Base-by-base conservation (phyloP, 2,797 vertebrate genomes). In the Odontamblyopus rebecca region DNA sequence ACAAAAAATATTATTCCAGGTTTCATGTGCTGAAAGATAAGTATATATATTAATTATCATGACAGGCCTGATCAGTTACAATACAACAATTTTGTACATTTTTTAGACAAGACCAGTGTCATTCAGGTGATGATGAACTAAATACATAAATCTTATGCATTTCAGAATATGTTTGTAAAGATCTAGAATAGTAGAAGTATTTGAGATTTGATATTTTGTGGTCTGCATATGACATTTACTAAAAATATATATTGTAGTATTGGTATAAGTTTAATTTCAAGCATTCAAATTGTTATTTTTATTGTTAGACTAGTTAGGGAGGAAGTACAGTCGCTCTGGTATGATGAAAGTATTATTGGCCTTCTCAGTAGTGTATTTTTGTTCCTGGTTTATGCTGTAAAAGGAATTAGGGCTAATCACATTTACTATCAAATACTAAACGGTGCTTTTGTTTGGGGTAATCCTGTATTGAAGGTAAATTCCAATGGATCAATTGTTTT, bases 351-450 rank as follows among this genome's bases (percentile, higher is more conserved):
- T 29, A 29, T 50, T 53, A 67, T 32, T 11, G 16, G 26, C 27
- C 12, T 26, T 8, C 6, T 23, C 63, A 65, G 13, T 64, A 8
- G 26, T 18, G 6, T 19, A 66, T 30, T 11, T n/a, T 53, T 54
- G 16, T 18, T 35, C 27, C 27, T 67, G 27, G 48, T 30, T 67
- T 67, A 13, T 19, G 44, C 12, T 53, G 3, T 30, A 53, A 67
- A 48, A 26, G 29, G 63, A 44, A 51, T 67, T 67, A 53, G 27
- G 15, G 53, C 48, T 67, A 67, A 67, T 32, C 63, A 29, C 41
- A 19, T 50, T 13, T 4, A 18, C 41, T 12, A 4, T 23, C 38
- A 29, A 65, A 65, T 66, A 30, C 4, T 30, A 27, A 48, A 67
- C 27, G 11, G 27, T 30, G 65, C 11, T 15, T 67, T 67, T 67